Evolutionary conservation across 2,113 vertebrate genomes (phyloP), one percentile per base, ranked within the genome.

Genomic region (Scophthalmus maximus): DNA sequence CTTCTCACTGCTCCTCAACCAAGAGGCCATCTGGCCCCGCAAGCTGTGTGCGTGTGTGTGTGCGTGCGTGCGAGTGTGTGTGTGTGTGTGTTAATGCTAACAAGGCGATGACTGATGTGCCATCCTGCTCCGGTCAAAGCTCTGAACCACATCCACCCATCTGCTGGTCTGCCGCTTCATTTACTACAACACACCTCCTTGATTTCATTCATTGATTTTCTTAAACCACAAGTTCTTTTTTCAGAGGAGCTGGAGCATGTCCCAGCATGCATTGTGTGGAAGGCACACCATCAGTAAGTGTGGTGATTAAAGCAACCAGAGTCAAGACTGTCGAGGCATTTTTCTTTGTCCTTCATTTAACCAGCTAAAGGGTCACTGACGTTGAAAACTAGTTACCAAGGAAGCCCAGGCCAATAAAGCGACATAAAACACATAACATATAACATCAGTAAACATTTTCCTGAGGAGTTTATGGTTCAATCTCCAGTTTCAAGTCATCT

Each of bases 1-100:
- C 81, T 64, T 23, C 85, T 78, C 60, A 44, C 86, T 90, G 78
- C 76, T 83, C 73, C 84, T 75, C 78, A n/a, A 88, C 89, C 91
- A 88, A 88, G 86, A 87, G 73, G 86, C 94, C 94, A 94, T 94
- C 94, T 94, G 94, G 87, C 88, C 69, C 75, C 76, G 76, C 86
- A 89, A 92, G 92, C 91, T 93, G 92, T 82, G 85, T 78, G 42
- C 58, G 49, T 68, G 67, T 65, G 61, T 64, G 42, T 65, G 65
- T 38, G 52, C 40, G 52, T 70, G 42, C 74, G 56, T 64, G 75
- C 73, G 26, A 76, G 44, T 22, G 22, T 55, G 73, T 61, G n/a
- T 65, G 52, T 58, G 60, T 51, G 18, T 78, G 42, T 49, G 50
- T 38, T n/a, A 76, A 81, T 76, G 78, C 89, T 93, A 94, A 94